A percentile compares a stretch with the other conserved stretches of the same genome.
phyloP scores from a whole-genome alignment of 2,888 invertebrate genomes.

The Aphidoletes aphidimyza region DNA sequence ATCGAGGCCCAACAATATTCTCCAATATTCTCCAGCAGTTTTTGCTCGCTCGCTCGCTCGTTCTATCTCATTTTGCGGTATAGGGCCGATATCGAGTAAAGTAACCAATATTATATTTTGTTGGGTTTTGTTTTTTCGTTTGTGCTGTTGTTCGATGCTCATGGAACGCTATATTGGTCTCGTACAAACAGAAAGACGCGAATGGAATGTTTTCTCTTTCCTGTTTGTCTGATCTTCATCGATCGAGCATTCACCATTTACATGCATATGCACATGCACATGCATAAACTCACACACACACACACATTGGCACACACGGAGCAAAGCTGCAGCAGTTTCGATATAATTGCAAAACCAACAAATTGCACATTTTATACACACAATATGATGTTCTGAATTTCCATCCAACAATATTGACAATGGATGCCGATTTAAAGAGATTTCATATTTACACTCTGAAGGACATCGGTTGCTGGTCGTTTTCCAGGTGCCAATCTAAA shows the following conservation, averaged over 20 bases:
- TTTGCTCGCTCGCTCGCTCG: neutral
- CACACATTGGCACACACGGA: too few species aligned
- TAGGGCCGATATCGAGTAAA: neutral
- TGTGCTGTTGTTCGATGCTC: neutral
- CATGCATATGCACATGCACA: neutral
- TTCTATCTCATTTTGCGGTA: neutral
- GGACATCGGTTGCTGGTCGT: too few species aligned
- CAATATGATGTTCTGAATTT: too few species aligned
- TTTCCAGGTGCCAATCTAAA: too few species aligned
- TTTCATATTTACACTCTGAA: too few species aligned
- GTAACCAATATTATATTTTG: neutral
- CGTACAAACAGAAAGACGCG: slow-evolving; percentile 3
- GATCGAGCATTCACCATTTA: neutral
- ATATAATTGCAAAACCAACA: neutral
- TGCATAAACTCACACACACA: too few species aligned
- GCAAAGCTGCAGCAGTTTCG: too few species aligned
- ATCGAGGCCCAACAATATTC: too few species aligned
- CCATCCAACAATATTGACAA: too few species aligned
- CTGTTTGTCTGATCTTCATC: slow-evolving; percentile 44
- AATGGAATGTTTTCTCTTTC: slow-evolving; percentile 51
- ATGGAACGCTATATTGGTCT: neutral
- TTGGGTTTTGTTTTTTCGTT: neutral
- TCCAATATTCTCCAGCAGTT: neutral
- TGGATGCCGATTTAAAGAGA: too few species aligned
- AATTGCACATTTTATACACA: neutral